These are phyloP conservation scores for Andrena minutula DNA, from an alignment of 2,888 invertebrate species.

Conservation along the genomic window DNA sequence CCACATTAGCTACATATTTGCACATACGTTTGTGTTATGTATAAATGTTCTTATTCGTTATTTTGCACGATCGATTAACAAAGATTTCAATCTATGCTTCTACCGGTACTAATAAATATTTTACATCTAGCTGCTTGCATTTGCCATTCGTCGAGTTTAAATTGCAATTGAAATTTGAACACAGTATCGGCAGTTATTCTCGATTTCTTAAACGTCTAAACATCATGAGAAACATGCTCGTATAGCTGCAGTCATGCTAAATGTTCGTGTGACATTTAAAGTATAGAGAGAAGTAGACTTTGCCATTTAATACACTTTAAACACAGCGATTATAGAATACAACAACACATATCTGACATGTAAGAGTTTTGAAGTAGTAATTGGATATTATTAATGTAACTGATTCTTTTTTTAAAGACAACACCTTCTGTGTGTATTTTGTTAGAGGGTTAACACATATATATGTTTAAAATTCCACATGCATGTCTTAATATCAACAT, in stretches of 20 bases:
- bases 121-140: neutral
- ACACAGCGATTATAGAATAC: constrained; percentile 34
- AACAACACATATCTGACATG: constrained; percentile 81
- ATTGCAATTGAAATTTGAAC: neutral
- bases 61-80: neutral
- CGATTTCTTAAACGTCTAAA: constrained; percentile 2
- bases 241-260: constrained; percentile 60
- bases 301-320: constrained; percentile 15
- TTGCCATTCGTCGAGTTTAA: neutral
- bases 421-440: constrained; percentile 36
- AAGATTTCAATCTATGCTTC: neutral
- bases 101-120: constrained; percentile 1
- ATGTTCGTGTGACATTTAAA: constrained; percentile 37
- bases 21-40: constrained; percentile 55
- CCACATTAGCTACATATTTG: constrained; percentile 59
- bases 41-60: constrained; percentile 26
- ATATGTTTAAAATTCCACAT: constrained; percentile 50
- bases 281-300: constrained; percentile 15
- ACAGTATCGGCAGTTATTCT: neutral
- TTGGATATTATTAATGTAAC: constrained; percentile 27
- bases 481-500: constrained; percentile 46
- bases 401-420: constrained; percentile 17
- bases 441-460: constrained; percentile 36
- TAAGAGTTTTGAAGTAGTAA: constrained; percentile 83
- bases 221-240: constrained; percentile 45